phyloP scores from a whole-genome alignment of 1,140 invertebrate genomes.

The Drosophila tropicalis region DNA sequence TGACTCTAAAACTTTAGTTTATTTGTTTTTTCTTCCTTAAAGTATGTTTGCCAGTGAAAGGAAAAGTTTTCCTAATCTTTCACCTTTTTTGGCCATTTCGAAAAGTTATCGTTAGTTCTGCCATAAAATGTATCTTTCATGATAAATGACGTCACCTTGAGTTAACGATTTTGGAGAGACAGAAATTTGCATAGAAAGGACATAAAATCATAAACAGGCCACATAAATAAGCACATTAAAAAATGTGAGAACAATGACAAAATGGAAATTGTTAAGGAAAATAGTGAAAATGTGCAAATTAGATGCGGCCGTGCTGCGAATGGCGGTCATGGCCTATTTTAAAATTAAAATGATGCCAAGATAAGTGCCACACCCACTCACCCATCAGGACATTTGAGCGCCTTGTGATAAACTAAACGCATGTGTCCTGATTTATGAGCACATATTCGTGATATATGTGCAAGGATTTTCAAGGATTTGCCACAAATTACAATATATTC shows the following conservation, averaged over 20 bases:
- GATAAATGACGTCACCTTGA: slow-evolving; percentile 77
- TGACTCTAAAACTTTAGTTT: not conserved
- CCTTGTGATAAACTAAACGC: slow-evolving; percentile 47
- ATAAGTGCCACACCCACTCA: slow-evolving; percentile 28
- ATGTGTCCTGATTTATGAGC: slow-evolving; percentile 69
- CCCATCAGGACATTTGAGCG: not conserved
- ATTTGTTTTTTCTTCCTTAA: too few species aligned
- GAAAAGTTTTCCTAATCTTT: not conserved
- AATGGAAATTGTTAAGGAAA: slow-evolving; percentile 43
- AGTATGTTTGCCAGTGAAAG: too few species aligned
- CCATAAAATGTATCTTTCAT: slow-evolving; percentile 28
- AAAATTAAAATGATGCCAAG: slow-evolving; percentile 46
- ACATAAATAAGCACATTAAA: slow-evolving; percentile 74
- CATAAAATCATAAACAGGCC: slow-evolving; percentile 77
- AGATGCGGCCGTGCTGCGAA: slow-evolving; percentile 57
- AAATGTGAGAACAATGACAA: slow-evolving; percentile 57
- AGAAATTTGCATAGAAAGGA: slow-evolving; percentile 72
- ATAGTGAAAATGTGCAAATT: slow-evolving; percentile 83
- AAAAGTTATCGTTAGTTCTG: not conserved
- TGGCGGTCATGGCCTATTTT: slow-evolving; percentile 59
- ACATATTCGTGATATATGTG: slow-evolving; percentile 72
- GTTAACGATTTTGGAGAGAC: slow-evolving; percentile 35
- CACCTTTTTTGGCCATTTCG: not conserved
- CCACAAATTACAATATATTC: slow-evolving; percentile 73
- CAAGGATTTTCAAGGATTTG: slow-evolving; percentile 71